These are phyloP conservation scores for Nyctibius bracteatus DNA, from an alignment of 2,113 vertebrate genomes.

Conservation along the genomic window DNA sequence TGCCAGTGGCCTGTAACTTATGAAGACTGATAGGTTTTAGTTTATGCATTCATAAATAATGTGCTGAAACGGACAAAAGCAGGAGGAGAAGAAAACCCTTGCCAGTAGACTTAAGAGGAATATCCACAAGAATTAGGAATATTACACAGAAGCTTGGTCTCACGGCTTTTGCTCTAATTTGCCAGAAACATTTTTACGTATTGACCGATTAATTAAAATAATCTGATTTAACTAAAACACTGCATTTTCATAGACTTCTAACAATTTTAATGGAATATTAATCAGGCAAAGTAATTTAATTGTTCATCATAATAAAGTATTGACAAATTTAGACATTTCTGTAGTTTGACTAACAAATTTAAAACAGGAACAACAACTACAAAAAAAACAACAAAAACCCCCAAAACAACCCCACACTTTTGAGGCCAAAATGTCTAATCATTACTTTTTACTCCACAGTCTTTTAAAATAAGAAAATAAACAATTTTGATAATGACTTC, in stretches of 20 bases:
- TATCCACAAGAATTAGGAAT: background rate
- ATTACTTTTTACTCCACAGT: background rate
- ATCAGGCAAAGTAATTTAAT: background rate
- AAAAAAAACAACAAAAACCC: background rate
- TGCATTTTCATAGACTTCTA: background rate
- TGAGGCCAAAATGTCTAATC: background rate
- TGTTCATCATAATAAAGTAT: background rate
- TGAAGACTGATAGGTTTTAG: conserved; percentile 43
- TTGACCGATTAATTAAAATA: background rate
- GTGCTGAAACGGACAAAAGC: conserved; percentile 16
- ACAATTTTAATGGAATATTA: background rate
- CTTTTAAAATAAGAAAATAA: conserved; percentile 43
- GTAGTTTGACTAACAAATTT: background rate
- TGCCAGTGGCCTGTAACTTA: conserved; percentile 49
- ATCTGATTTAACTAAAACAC: background rate
- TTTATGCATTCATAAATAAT: conserved; percentile 55
- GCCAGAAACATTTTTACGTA: background rate
- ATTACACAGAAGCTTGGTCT: background rate
- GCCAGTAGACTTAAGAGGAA: background rate
- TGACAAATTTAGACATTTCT: background rate
- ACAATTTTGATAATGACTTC: background rate
- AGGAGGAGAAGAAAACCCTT: background rate
- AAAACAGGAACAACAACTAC: background rate
- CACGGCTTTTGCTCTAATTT: background rate
- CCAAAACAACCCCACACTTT: background rate